phyloP scores from a whole-genome alignment of 2,797 vertebrate species.

The Tachyglossus aculeatus region DNA sequence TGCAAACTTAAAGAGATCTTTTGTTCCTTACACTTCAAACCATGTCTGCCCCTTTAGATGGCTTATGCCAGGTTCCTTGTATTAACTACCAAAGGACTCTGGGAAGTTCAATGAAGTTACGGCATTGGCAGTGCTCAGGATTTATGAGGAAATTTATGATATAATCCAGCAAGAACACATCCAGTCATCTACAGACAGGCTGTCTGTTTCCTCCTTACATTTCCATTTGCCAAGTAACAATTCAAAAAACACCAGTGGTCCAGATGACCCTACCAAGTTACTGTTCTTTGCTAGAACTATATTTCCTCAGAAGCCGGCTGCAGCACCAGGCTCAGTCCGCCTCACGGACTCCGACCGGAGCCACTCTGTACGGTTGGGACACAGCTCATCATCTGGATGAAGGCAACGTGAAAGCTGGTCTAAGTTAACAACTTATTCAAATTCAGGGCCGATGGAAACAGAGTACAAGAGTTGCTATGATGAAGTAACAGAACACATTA shows the following conservation, averaged over 20 bases:
- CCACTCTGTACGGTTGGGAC: too few species aligned
- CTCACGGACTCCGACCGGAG: too few species aligned
- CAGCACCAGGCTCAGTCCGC: too few species aligned
- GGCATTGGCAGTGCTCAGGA: slow-evolving; percentile 49
- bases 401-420: background rate
- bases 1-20: slow-evolving; percentile 52
- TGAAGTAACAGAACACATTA: slow-evolving; percentile 50
- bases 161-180: accelerated
- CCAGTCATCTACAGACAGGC: accelerated
- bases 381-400: too few species aligned
- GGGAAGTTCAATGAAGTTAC: slow-evolving; percentile 67
- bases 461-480: slow-evolving; percentile 20
- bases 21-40: slow-evolving; percentile 67
- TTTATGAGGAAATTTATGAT: slow-evolving; percentile 13
- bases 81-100: slow-evolving; percentile 70
- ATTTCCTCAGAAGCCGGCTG: too few species aligned
- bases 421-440: background rate
- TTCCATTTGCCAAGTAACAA: background rate
- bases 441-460: background rate
- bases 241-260: background rate
- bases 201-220: background rate
- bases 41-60: slow-evolving; percentile 57
- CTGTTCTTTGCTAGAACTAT: slow-evolving; percentile 18
- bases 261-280: background rate
- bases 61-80: slow-evolving; percentile 70